These are phyloP conservation scores for Apogon hyalosoma DNA, from an alignment of 2,797 vertebrate species.

Conservation along the genomic window DNA sequence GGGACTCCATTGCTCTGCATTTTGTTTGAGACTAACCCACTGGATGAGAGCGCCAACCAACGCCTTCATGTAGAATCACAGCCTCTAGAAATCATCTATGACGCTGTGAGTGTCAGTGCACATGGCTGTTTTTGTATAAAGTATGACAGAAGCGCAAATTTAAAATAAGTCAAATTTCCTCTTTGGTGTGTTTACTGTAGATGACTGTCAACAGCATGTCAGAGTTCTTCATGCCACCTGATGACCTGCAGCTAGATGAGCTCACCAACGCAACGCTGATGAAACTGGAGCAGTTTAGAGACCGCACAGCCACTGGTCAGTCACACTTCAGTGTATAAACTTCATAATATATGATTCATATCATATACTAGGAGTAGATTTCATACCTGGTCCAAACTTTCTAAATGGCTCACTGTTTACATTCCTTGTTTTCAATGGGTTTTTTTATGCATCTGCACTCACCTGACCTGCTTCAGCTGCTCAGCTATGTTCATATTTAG, in stretches of 20 bases:
- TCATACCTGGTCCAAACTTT: constrained; percentile 13
- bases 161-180: constrained; percentile 2
- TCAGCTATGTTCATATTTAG: constrained; percentile 40
- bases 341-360: not conserved
- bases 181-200: constrained; percentile 74
- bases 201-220: constrained; percentile 93
- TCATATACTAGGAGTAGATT: not conserved
- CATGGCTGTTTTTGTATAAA: constrained; percentile 1
- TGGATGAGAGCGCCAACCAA: constrained; percentile 90
- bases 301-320: constrained; percentile 95
- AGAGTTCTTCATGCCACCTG: constrained; percentile 93
- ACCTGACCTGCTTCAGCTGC: not conserved
- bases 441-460: not conserved
- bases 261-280: constrained; percentile 94
- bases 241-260: constrained; percentile 92
- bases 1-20: constrained; percentile 88
- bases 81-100: constrained; percentile 96
- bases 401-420: constrained; percentile 20
- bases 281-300: constrained; percentile 97
- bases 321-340: constrained; percentile 1
- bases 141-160: not conserved
- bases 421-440: constrained; percentile 24
- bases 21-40: constrained; percentile 95
- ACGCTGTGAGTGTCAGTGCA: constrained; percentile 91
- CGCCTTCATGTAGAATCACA: constrained; percentile 92